phyloP scores from a whole-genome alignment of 1,140 invertebrate genomes.

The Ladona fulva region DNA sequence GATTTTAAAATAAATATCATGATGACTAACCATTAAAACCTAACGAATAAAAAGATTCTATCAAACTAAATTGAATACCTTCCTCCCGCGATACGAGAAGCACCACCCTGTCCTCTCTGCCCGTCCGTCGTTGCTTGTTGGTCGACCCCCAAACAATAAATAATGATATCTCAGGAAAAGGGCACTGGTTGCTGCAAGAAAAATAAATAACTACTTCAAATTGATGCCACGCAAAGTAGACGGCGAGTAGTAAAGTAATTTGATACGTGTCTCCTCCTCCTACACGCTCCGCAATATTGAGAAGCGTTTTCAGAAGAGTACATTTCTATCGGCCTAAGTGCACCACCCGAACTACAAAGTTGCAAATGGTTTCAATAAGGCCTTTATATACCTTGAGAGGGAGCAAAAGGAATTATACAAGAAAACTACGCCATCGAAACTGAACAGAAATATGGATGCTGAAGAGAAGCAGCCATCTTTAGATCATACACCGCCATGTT shows the following conservation, averaged over 20 bases:
- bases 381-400: too few relatives aligned
- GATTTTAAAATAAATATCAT: too few relatives aligned
- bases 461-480: neutral
- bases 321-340: neutral
- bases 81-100: slow-evolving; percentile 97
- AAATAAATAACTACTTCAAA: neutral
- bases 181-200: neutral
- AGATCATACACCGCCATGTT: neutral
- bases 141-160: slow-evolving; percentile 33
- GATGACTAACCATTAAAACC: too few relatives aligned
- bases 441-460: too few relatives aligned
- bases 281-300: neutral
- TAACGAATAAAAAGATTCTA: too few relatives aligned
- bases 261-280: neutral
- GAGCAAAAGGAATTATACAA: too few relatives aligned
- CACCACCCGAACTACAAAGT: neutral
- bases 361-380: neutral
- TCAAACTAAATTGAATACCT: slow-evolving; percentile 51
- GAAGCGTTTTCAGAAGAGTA: neutral
- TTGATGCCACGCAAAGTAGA: neutral
- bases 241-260: neutral
- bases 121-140: slow-evolving; percentile 82
- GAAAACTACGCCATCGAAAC: too few relatives aligned
- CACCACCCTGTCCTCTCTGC: slow-evolving; percentile 92
- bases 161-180: slow-evolving; percentile 1